phyloP scores from a whole-genome alignment of 2,888 invertebrate species.

The Pimpla rufipes region DNA sequence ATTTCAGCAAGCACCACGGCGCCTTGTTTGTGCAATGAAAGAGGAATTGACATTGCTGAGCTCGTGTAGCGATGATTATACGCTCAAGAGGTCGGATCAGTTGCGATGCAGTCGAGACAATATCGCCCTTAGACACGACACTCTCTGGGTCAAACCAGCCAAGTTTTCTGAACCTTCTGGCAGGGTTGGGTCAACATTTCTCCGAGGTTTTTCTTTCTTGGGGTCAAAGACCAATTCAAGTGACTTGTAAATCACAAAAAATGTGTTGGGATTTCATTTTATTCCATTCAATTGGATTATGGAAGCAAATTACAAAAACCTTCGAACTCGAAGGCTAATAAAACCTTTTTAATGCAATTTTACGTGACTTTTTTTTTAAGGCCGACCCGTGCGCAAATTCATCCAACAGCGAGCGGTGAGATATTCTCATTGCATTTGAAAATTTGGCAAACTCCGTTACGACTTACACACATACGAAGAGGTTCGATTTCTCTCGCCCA shows the following conservation, averaged over 20 bases:
- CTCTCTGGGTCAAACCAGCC: too few species aligned
- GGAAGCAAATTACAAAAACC: too few species aligned
- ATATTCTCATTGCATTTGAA: conserved; percentile 48
- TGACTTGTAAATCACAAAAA: background rate
- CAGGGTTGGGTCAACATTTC: too few species aligned
- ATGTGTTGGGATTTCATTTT: background rate
- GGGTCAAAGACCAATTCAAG: background rate
- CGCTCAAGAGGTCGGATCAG: too few species aligned
- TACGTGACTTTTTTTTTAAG: background rate
- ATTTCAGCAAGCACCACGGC: background rate
- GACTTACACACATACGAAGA: conserved; percentile 12
- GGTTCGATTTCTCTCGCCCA: conserved; percentile 21
- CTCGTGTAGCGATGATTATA: background rate
- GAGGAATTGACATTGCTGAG: background rate
- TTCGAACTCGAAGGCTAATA: too few species aligned
- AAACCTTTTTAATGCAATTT: too few species aligned
- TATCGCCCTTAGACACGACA: too few species aligned
- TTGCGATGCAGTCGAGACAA: too few species aligned
- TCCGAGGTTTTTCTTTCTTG: too few species aligned
- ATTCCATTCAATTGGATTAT: background rate
- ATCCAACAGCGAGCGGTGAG: conserved; percentile 5
- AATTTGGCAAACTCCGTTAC: conserved; percentile 60
- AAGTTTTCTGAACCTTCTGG: too few species aligned
- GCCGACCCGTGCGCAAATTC: background rate
- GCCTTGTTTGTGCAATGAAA: background rate